phyloP scores from a whole-genome alignment of 2,797 vertebrate species.

The Galago senegalensis region DNA sequence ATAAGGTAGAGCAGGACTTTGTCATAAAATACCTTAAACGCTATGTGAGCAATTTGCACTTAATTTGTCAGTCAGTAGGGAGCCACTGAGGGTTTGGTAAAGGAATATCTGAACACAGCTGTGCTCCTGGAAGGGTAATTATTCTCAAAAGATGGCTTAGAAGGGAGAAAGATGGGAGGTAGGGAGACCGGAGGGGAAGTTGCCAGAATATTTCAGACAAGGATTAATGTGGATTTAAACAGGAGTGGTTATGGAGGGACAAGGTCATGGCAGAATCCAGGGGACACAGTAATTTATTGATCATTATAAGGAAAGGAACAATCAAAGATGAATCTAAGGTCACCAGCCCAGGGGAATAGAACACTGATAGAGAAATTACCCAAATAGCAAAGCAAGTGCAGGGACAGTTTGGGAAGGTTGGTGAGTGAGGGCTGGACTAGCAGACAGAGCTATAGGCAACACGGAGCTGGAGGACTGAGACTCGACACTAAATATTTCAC shows the following conservation, averaged over 20 bases:
- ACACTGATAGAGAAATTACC: constrained; percentile 47
- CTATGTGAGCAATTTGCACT: constrained; percentile 52
- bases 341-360: background rate
- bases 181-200: constrained; percentile 3
- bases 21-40: constrained; percentile 62
- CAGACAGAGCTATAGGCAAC: background rate
- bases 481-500: background rate
- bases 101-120: constrained; percentile 63
- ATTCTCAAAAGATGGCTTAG: constrained; percentile 66
- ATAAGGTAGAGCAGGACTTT: constrained; percentile 24
- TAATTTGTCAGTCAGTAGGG: constrained; percentile 74
- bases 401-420: background rate
- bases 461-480: background rate
- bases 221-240: constrained; percentile 68
- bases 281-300: constrained; percentile 57
- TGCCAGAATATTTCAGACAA: constrained; percentile 62
- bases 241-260: constrained; percentile 12
- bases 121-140: constrained; percentile 73
- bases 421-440: background rate
- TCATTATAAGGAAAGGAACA: constrained; percentile 49
- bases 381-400: background rate
- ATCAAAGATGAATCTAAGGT: constrained; percentile 62
- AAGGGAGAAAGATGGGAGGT: constrained; percentile 43
- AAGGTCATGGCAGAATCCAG: constrained; percentile 42
- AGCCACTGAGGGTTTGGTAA: constrained; percentile 60